Evolutionary conservation across 64 coral and sea anemone genomes (phyloP).

Genomic region (Pocillopora verrucosa): DNA sequence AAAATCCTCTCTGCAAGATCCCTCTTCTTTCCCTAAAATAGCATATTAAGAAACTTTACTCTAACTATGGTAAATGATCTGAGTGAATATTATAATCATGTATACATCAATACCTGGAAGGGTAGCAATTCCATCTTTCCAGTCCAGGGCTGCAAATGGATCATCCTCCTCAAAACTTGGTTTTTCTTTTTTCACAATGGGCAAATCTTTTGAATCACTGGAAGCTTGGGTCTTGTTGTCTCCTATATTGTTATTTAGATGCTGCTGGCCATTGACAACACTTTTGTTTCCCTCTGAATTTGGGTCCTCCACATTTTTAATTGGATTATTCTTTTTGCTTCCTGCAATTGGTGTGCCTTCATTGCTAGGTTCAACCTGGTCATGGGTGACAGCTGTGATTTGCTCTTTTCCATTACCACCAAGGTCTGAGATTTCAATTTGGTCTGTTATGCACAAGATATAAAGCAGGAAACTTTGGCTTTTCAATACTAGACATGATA

Average conservation of each 20-base stretch:
- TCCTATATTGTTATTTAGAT: conserved; percentile 24
- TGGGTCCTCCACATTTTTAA: background rate
- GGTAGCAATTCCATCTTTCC: conserved; percentile 90
- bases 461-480: no score
- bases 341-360: background rate
- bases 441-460: background rate
- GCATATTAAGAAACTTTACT: no score
- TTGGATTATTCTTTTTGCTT: background rate
- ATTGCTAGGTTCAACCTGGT: background rate
- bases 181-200: conserved; percentile 27
- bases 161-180: conserved; percentile 45
- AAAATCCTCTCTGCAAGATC: no score
- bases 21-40: no score
- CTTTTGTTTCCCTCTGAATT: background rate
- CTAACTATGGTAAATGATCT: no score
- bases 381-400: background rate
- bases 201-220: background rate
- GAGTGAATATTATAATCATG: no score
- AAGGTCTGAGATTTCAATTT: background rate
- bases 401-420: background rate
- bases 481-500: no score
- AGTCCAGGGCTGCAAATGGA: conserved; percentile 79
- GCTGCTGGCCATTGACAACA: background rate
- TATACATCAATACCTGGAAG: conserved; percentile 60
- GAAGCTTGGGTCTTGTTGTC: background rate